A percentile compares a stretch with the other conserved stretches of the same genome.
Conservation (phyloP, 2,888 invertebrate genomes). For the Epinotia ramella region DNA sequence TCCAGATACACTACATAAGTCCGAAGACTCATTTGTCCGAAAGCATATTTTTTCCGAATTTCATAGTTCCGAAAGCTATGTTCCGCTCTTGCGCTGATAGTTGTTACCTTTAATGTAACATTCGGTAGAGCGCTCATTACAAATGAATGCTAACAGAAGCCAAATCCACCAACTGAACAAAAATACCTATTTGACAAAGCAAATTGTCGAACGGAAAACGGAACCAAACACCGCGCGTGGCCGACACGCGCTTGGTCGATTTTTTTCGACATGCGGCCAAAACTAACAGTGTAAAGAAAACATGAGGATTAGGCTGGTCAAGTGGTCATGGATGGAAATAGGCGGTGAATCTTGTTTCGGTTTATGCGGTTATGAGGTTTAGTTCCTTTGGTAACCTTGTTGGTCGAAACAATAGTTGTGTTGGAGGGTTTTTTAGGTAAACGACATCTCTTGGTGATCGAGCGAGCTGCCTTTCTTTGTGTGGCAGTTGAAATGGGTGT, state of each 20-base stretch:
- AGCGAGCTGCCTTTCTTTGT: background rate
- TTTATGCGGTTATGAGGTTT: background rate
- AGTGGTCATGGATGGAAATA: slow-evolving; percentile 58
- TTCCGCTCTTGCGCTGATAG: too few species aligned
- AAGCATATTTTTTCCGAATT: too few species aligned
- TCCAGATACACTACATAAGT: too few species aligned
- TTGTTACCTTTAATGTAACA: too few species aligned
- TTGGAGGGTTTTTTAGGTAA: background rate
- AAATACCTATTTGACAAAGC: too few species aligned
- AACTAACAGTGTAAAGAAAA: slow-evolving; percentile 66
- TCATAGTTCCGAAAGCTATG: too few species aligned
- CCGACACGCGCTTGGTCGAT: slow-evolving; percentile 6
- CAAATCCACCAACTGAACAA: too few species aligned
- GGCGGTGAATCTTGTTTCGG: slow-evolving; percentile 30
- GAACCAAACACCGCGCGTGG: background rate
- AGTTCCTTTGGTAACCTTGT: slow-evolving; percentile 25
- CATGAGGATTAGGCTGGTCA: slow-evolving; percentile 55
- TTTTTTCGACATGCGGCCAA: slow-evolving; percentile 59
- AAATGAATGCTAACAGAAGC: too few species aligned
- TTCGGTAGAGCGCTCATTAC: too few species aligned
- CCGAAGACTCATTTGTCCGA: too few species aligned
- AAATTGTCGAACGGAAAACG: background rate
- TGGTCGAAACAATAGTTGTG: background rate
- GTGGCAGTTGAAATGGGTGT: too few species aligned
- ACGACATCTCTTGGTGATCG: background rate